These are phyloP conservation scores for Tachyglossus aculeatus DNA, from an alignment of 2,797 vertebrate genomes.

Conservation along the genomic window DNA sequence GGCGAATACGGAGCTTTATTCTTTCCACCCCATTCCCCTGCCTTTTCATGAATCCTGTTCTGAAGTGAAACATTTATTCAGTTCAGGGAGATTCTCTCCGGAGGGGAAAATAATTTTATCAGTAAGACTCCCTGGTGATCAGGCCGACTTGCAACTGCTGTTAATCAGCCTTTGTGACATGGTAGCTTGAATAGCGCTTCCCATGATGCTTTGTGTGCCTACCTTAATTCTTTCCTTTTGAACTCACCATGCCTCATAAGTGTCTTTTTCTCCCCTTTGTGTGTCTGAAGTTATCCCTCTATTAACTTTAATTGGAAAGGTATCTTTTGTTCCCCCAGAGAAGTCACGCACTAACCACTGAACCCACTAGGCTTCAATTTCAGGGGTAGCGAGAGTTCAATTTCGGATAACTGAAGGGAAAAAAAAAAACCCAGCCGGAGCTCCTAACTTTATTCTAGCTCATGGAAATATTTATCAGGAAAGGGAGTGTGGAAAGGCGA, in stretches of 20 bases:
- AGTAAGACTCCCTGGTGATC: conserved; percentile 83
- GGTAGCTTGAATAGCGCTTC: conserved; percentile 81
- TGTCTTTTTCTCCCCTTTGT: conserved; percentile 79
- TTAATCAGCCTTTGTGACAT: conserved; percentile 82
- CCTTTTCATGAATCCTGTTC: conserved; percentile 77
- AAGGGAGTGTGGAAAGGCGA: neutral
- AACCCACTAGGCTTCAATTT: conserved; percentile 76
- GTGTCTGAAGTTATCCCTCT: conserved; percentile 81
- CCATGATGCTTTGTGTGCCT: conserved; percentile 79
- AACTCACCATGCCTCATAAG: conserved; percentile 80
- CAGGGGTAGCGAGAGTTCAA: conserved; percentile 74
- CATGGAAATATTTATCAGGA: conserved; percentile 34
- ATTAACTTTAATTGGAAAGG: conserved; percentile 84
- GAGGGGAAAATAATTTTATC: conserved; percentile 81
- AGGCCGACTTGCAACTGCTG: conserved; percentile 77
- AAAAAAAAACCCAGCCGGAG: conserved; percentile 47
- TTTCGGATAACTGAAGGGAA: conserved; percentile 55
- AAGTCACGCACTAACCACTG: conserved; percentile 74
- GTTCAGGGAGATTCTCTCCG: conserved; percentile 76
- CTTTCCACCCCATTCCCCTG: conserved; percentile 26
- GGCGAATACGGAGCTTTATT: conserved; percentile 70
- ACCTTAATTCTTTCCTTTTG: conserved; percentile 81
- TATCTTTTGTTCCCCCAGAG: conserved; percentile 77
- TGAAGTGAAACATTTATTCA: conserved; percentile 80
- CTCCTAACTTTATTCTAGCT: conserved; percentile 45